Percentiles rank a stretch among this genome's conserved stretches.
Evolutionary conservation across 1,140 invertebrate species (phyloP).

Genomic region (Zeugodacus cucurbitae): DNA sequence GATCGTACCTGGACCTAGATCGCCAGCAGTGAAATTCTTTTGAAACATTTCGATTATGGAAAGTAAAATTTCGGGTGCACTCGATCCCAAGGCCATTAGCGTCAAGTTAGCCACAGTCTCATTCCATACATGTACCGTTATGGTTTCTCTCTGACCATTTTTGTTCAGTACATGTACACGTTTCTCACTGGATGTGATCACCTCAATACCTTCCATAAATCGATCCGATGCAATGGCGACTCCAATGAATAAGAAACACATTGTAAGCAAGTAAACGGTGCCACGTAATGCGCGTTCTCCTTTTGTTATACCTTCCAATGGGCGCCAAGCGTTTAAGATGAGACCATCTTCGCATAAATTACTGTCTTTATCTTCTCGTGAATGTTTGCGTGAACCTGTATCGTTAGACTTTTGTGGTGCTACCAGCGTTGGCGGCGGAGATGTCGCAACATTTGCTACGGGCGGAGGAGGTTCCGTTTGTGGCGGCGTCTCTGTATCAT

Average conservation of each 20-base stretch:
- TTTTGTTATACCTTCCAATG: not conserved
- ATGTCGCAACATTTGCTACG: not conserved
- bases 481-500: not conserved
- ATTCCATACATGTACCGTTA: slow-evolving; percentile 88
- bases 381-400: not conserved
- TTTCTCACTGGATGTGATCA: slow-evolving; percentile 95
- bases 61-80: slow-evolving; percentile 95
- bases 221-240: slow-evolving; percentile 96
- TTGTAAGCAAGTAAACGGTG: slow-evolving; percentile 84
- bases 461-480: not conserved
- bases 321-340: not conserved
- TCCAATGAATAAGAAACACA: slow-evolving; percentile 94
- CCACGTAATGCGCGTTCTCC: slow-evolving; percentile 76
- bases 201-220: slow-evolving; percentile 98
- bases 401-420: no score
- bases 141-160: slow-evolving; percentile 84
- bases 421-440: no score
- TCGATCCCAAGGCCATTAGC: slow-evolving; percentile 96
- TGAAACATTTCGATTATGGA: slow-evolving; percentile 94
- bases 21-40: slow-evolving; percentile 91
- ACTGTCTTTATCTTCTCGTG: not conserved
- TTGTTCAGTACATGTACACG: slow-evolving; percentile 86
- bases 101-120: slow-evolving; percentile 98
- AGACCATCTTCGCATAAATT: not conserved
- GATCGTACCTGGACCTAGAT: slow-evolving; percentile 95